These are phyloP conservation scores for Oxyteleia sp. DNA, from an alignment of 2,888 invertebrate species.

Conservation along the genomic window DNA sequence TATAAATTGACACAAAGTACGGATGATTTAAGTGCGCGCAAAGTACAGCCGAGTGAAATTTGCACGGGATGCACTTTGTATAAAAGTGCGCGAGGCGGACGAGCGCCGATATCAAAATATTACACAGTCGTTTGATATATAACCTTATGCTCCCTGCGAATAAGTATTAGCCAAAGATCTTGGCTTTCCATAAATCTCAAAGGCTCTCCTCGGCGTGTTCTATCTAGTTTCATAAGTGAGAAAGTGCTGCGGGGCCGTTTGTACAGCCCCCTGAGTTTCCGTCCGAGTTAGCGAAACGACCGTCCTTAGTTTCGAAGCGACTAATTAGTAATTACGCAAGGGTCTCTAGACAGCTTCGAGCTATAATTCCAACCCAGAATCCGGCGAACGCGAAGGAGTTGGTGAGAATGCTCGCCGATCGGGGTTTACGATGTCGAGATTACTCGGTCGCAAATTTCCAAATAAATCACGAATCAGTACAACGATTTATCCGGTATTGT, in stretches of 20 bases:
- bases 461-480: no score
- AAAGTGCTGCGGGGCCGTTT: conserved; percentile 71
- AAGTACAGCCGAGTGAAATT: no score
- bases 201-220: conserved; percentile 47
- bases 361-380: no score
- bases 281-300: conserved; percentile 72
- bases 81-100: conserved; percentile 40
- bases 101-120: conserved; percentile 44
- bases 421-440: no score
- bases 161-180: conserved; percentile 60
- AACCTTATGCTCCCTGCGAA: conserved; percentile 37
- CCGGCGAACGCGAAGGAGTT: no score
- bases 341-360: no score
- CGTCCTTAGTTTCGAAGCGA: conserved; percentile 75
- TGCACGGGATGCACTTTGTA: conserved; percentile 38
- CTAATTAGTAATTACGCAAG: no score
- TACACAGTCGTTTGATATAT: conserved; percentile 53
- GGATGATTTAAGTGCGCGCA: no score
- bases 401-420: no score
- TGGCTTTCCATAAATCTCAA: conserved; percentile 65
- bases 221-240: conserved; percentile 69
- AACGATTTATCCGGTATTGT: no score
- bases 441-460: no score
- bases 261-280: conserved; percentile 63
- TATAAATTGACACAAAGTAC: no score